A percentile compares a stretch with the other conserved stretches of the same genome.
Evolutionary conservation across 2,888 invertebrate species (phyloP).

Genomic region (Caenorhabditis sulstoni): DNA sequence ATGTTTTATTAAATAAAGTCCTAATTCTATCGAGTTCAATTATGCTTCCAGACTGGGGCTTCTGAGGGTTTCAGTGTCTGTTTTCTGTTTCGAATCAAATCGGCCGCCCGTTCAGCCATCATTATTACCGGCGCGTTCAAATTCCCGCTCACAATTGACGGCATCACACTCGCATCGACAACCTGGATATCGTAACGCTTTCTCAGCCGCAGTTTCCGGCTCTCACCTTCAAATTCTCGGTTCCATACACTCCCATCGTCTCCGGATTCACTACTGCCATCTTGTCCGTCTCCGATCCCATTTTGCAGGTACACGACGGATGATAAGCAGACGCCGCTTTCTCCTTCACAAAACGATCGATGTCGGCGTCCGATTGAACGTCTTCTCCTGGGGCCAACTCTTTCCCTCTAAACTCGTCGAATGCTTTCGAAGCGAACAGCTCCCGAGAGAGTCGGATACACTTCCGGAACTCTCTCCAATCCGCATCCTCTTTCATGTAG

Average conservation of each 20-base stretch:
- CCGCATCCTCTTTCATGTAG: slow-evolving; percentile 85
- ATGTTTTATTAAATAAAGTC: slow-evolving; percentile 13
- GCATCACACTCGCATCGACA: slow-evolving; percentile 89
- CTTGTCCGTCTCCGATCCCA: slow-evolving; percentile 83
- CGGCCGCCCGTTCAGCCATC: slow-evolving; percentile 83
- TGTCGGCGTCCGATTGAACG: slow-evolving; percentile 79
- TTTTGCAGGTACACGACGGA: slow-evolving; percentile 88
- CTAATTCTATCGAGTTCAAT: slow-evolving; percentile 1
- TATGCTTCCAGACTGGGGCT: slow-evolving; percentile 45
- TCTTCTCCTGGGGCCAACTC: slow-evolving; percentile 79
- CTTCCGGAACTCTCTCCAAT: slow-evolving; percentile 74
- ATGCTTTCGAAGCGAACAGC: slow-evolving; percentile 76
- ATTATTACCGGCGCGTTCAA: slow-evolving; percentile 84
- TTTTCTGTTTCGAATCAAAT: slow-evolving; percentile 81
- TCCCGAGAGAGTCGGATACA: slow-evolving; percentile 75
- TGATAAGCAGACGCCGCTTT: slow-evolving; percentile 86
- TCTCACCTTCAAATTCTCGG: slow-evolving; percentile 66
- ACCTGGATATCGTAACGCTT: slow-evolving; percentile 82
- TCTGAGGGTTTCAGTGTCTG: slow-evolving; percentile 22
- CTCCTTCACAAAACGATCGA: slow-evolving; percentile 76
- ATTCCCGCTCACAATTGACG: slow-evolving; percentile 87
- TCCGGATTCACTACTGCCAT: slow-evolving; percentile 86
- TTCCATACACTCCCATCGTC: slow-evolving; percentile 77
- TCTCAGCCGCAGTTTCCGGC: too few relatives aligned
- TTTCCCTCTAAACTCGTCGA: slow-evolving; percentile 79